phyloP scores from a whole-genome alignment of 1,140 invertebrate genomes.

The Dolichoris vasculosae region DNA sequence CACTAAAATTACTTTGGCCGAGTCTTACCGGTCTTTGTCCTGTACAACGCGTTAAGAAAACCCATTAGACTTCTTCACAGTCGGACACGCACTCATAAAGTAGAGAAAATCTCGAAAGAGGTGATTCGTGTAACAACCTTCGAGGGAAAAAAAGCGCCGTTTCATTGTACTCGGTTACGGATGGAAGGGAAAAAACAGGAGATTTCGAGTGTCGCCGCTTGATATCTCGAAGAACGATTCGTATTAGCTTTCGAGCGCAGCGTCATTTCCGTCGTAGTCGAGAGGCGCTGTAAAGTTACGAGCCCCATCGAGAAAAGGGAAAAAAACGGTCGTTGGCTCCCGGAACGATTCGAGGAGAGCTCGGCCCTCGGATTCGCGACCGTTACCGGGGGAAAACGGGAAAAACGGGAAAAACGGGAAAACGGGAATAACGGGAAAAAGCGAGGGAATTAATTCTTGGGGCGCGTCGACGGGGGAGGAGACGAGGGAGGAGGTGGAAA shows the following conservation, averaged over 20 bases:
- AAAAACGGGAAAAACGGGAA: too few species aligned
- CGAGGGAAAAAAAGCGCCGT: not conserved
- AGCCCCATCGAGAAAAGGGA: not conserved
- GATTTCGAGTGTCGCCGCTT: not conserved
- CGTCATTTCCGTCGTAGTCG: conserved; percentile 6
- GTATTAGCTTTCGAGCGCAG: not conserved
- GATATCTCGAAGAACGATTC: not conserved
- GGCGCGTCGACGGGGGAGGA: too few species aligned
- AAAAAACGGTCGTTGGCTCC: too few species aligned
- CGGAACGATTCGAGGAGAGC: too few species aligned
- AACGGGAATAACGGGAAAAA: not conserved
- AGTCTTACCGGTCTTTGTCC: conserved; percentile 15
- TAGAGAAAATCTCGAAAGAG: conserved; percentile 10
- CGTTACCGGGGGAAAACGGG: too few species aligned
- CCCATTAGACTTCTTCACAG: conserved; percentile 18
- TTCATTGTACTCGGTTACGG: not conserved
- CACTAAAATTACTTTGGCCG: not conserved
- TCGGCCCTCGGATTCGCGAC: too few species aligned
- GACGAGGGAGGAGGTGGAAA: too few species aligned
- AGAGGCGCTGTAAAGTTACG: not conserved
- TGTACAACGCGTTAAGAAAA: not conserved
- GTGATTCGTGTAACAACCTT: not conserved
- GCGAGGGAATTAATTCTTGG: not conserved
- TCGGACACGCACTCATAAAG: conserved; percentile 17
- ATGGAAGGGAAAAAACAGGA: not conserved